These are phyloP conservation scores for Urocyon cinereoargenteus DNA, from an alignment of 2,797 vertebrate species.

Conservation along the genomic window DNA sequence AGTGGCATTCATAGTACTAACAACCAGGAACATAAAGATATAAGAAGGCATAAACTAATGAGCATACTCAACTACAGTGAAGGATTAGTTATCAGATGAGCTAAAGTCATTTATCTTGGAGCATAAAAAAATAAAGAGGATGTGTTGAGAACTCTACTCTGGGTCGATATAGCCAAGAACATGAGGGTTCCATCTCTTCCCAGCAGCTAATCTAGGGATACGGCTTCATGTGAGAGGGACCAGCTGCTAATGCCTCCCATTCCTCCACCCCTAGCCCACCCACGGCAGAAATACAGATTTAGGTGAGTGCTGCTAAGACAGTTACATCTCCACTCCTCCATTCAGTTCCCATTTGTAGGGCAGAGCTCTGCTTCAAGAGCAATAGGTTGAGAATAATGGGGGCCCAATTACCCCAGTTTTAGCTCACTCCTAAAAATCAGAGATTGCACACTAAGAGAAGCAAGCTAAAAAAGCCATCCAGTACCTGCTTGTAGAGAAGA, in stretches of 20 bases:
- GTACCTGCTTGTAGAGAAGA: background rate
- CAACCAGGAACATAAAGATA: background rate
- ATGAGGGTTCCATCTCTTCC: background rate
- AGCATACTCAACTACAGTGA: background rate
- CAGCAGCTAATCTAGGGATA: background rate
- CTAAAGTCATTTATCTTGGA: background rate
- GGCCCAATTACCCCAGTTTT: too few relatives aligned
- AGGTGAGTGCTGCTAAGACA: background rate
- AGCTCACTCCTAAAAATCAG: background rate
- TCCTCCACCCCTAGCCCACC: background rate
- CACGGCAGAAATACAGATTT: background rate
- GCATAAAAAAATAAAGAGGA: background rate
- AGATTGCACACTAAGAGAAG: background rate
- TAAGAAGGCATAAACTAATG: background rate
- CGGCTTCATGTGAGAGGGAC: background rate
- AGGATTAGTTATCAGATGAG: background rate
- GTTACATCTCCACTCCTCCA: background rate
- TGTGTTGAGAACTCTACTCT: background rate
- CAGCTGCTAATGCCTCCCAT: background rate
- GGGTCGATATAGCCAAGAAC: background rate
- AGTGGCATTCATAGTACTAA: background rate
- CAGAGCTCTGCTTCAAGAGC: background rate
- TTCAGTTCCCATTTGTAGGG: background rate
- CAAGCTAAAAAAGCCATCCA: background rate
- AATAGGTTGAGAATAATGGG: background rate